Evolutionary conservation across 1,140 invertebrate genomes (phyloP).

Genomic region (Solenopsis invicta): DNA sequence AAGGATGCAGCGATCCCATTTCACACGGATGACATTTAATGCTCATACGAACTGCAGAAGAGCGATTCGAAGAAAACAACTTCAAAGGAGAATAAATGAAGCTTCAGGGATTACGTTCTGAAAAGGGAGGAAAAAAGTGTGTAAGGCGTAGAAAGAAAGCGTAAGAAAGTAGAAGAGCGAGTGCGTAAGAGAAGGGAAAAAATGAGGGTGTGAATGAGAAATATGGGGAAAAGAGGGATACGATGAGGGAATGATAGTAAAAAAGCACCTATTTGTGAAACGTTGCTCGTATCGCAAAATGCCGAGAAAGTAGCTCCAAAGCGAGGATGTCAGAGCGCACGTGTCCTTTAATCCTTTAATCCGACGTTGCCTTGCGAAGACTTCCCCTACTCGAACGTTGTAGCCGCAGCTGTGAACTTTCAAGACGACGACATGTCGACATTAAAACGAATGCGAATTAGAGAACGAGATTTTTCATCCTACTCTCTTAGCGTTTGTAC

Average conservation of each 20-base stretch:
- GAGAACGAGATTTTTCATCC: conserved; percentile 49
- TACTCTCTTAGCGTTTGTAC: conserved; percentile 47
- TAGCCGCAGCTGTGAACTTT: conserved; percentile 70
- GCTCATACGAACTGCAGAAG: conserved; percentile 66
- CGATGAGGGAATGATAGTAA: conserved; percentile 41
- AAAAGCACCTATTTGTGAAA: conserved; percentile 60
- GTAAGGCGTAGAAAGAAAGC: conserved; percentile 14
- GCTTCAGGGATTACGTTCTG: conserved; percentile 47
- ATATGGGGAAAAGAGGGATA: conserved; percentile 26
- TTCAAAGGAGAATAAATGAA: conserved; percentile 67
- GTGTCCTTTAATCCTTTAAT: conserved; percentile 77
- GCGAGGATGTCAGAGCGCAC: conserved; percentile 69
- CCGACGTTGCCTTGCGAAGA: conserved; percentile 64
- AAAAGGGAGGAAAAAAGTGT: conserved; percentile 13
- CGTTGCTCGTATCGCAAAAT: conserved; percentile 68
- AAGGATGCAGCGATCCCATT: conserved; percentile 57
- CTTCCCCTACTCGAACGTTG: conserved; percentile 68
- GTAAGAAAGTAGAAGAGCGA: conserved; percentile 19
- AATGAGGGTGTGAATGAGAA: conserved; percentile 43
- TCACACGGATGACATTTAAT: conserved; percentile 67
- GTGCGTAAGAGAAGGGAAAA: not conserved
- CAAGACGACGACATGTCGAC: conserved; percentile 53
- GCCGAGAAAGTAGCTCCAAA: conserved; percentile 50
- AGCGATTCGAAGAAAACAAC: conserved; percentile 62
- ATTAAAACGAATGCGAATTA: conserved; percentile 13